Evolutionary conservation across 2,797 vertebrate species (phyloP).

Genomic region (Acipenser oxyrinchus): DNA sequence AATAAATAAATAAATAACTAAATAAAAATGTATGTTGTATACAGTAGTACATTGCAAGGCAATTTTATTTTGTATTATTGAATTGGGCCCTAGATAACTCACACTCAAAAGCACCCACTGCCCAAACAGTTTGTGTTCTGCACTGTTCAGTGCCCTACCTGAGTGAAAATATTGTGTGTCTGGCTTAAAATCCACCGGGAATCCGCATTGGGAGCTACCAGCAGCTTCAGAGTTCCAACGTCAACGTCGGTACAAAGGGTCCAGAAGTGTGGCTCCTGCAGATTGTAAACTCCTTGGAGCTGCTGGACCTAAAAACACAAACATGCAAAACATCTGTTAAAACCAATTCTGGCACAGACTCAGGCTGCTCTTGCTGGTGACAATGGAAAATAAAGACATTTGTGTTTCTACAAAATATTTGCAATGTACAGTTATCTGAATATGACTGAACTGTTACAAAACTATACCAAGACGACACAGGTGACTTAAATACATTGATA

Average conservation of each 20-base stretch:
- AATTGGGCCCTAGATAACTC: conserved; percentile 4
- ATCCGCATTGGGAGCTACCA: conserved; percentile 90
- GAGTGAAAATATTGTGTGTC: conserved; percentile 94
- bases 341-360: not conserved
- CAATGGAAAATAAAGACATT: too few species aligned
- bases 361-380: not conserved
- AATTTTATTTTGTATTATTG: conserved; percentile 7
- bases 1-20: too few species aligned
- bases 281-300: conserved; percentile 88
- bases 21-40: too few species aligned
- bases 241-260: conserved; percentile 92
- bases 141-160: conserved; percentile 56
- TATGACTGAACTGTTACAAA: too few species aligned
- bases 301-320: conserved; percentile 78
- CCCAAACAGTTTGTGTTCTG: too few species aligned
- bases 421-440: too few species aligned
- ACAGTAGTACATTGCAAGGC: too few species aligned
- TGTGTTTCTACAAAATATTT: too few species aligned
- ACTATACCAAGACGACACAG: too few species aligned
- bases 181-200: conserved; percentile 92
- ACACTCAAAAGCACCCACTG: too few species aligned
- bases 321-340: not conserved
- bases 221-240: conserved; percentile 85
- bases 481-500: too few species aligned
- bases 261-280: conserved; percentile 96